phyloP scores from a whole-genome alignment of 2,888 invertebrate species.

The Mythimna vitellina region DNA sequence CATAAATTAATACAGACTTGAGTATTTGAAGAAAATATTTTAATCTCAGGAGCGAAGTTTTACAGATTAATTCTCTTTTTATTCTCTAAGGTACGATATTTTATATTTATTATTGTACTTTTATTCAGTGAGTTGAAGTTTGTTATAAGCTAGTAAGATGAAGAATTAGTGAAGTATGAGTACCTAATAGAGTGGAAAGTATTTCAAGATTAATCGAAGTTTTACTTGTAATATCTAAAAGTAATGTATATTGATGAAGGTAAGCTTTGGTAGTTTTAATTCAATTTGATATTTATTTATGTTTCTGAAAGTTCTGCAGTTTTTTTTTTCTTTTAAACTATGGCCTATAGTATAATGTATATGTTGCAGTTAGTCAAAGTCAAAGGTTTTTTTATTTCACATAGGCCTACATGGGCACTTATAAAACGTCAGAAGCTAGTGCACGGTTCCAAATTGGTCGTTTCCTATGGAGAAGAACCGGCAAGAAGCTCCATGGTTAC shows the following conservation, averaged over 20 bases:
- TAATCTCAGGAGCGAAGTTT: conserved; percentile 63
- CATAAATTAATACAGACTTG: conserved; percentile 50
- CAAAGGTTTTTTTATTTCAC: no score
- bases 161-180: conserved; percentile 28
- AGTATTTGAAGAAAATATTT: conserved; percentile 65
- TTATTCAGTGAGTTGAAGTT: conserved; percentile 16
- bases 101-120: conserved; percentile 26
- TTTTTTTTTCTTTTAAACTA: no score
- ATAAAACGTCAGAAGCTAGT: no score
- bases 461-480: no score
- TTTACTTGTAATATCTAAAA: background rate
- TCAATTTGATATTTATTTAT: background rate
- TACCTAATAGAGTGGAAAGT: conserved; percentile 42
- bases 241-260: background rate
- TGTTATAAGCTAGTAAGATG: conserved; percentile 34
- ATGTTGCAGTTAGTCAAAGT: no score
- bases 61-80: conserved; percentile 47
- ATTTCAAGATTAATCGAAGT: conserved; percentile 34
- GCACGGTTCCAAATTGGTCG: no score
- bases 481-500: no score
- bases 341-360: no score
- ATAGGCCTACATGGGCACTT: no score
- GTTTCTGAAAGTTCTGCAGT: no score
- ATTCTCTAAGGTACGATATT: background rate
- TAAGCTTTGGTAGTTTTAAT: background rate